Evolutionary conservation across 2,113 vertebrate species (phyloP), one percentile per base, ranked within the genome.

Genomic region (Phrynosoma blainvillii): DNA sequence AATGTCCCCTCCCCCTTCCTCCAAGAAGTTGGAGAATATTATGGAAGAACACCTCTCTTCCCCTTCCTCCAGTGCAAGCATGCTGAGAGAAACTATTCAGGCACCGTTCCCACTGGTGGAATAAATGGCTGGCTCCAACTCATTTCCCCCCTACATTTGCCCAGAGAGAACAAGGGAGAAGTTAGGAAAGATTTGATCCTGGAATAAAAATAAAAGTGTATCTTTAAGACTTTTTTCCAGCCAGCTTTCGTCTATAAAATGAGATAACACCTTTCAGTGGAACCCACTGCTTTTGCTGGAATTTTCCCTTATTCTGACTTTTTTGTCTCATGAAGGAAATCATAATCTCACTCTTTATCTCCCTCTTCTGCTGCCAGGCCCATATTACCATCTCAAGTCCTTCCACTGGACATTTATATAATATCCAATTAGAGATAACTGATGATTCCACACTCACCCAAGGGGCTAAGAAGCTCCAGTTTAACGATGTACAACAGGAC

Each of bases 381-480:
- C 13, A 77, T 75, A 76, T 23, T 3, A 76, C 11, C 20, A 66
- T 36, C 42, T 82, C 54, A 36, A 32, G n/a, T 76, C 36, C 30
- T 76, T 66, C 6, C 62, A 14, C 7, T 3, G 14, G 59, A 27
- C 18, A 54, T 36, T 36, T 25, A 47, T 25, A 65, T 12, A 66
- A 36, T 8, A 54, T 88, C 23, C 30, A 11, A 32, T 9, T 21
- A 87, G 30, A 66, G 5, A 36, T 54, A 77, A 66, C 8, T 66
- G 36, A 52, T 66, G 13, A 74, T 30, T 32, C 12, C 30, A 42
- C 36, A 88, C 87, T 78, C 70, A 88, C 81, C 74, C 62, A 88
- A 54, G 21, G 82, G 13, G 30, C n/a, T 52, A 76, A 83, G 80
- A 68, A 88, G 74, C 59, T 88, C 87, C 87, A 88, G 81, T 77